Percentiles rank a stretch among this genome's conserved stretches.
phyloP scores from a whole-genome alignment of 23 tunicate genomes.

The Styela clava region DNA sequence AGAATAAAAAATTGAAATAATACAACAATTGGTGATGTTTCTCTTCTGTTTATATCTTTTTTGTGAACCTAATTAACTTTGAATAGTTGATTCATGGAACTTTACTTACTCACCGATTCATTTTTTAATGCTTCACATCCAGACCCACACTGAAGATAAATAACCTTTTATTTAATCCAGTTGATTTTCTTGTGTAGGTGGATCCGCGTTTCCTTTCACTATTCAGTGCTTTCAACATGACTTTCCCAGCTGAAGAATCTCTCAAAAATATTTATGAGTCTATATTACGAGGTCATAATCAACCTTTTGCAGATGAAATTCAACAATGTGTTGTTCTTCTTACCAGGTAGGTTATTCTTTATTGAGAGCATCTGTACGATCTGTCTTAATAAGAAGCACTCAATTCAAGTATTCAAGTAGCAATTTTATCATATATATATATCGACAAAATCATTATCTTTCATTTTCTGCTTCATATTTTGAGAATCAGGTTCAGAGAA shows the following conservation, averaged over 20 bases:
- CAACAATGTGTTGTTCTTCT: slow-evolving; percentile 41
- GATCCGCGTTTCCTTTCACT: slow-evolving; percentile 94
- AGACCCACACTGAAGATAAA: no score
- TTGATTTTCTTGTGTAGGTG: slow-evolving; percentile 39
- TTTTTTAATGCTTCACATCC: no score
- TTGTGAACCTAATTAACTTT: no score
- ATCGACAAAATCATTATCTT: neutral
- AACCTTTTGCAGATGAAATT: slow-evolving; percentile 70
- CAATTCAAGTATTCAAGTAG: neutral
- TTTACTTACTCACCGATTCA: no score
- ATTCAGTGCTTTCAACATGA: slow-evolving; percentile 98
- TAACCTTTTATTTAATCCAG: no score
- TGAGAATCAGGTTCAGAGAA: neutral
- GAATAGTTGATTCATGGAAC: no score
- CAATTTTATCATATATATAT: neutral
- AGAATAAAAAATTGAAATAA: no score
- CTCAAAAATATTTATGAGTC: slow-evolving; percentile 85
- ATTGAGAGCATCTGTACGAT: neutral
- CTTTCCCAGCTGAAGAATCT: slow-evolving; percentile 98
- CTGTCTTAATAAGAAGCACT: neutral
- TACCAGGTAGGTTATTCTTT: slow-evolving; percentile 60
- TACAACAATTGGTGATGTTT: no score
- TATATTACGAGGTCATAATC: slow-evolving; percentile 75
- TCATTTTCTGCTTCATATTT: neutral
- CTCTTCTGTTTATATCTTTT: no score